Evolutionary conservation across 2,888 invertebrate genomes (phyloP).

Genomic region (Ennomos fuscantarius): DNA sequence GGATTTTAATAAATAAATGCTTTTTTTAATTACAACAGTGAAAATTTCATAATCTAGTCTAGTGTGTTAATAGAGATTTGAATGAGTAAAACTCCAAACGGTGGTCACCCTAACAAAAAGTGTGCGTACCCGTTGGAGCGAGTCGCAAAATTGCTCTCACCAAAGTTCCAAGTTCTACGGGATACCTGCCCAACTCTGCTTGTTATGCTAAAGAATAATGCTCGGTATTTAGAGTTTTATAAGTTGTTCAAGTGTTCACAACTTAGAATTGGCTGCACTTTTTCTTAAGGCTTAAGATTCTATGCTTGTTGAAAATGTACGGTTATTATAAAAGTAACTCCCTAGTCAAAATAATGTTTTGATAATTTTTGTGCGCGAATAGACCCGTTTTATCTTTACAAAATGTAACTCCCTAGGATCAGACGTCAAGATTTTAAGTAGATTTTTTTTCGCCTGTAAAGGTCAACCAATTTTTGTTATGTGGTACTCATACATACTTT

Average conservation of each 20-base stretch:
- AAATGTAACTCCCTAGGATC: too few species aligned
- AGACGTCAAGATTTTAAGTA: too few species aligned
- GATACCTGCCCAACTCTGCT: conserved; percentile 54
- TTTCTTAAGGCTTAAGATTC: conserved; percentile 27
- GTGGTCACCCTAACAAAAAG: conserved; percentile 41
- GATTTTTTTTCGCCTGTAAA: too few species aligned
- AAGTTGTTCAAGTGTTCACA: conserved; percentile 36
- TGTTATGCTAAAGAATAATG: conserved; percentile 56
- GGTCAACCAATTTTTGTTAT: too few species aligned
- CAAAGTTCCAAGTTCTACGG: conserved; percentile 53
- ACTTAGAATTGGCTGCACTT: conserved; percentile 34
- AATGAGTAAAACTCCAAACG: conserved; percentile 50
- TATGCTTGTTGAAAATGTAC: conserved; percentile 21
- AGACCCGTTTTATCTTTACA: too few species aligned
- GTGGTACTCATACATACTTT: too few species aligned
- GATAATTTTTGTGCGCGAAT: too few species aligned
- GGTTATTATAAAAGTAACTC: conserved; percentile 4
- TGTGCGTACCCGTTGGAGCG: conserved; percentile 68
- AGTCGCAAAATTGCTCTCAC: conserved; percentile 67
- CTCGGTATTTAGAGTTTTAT: conserved; percentile 49
- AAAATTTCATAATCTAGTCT: too few species aligned
- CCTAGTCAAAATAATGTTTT: too few species aligned
- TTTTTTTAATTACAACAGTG: too few species aligned
- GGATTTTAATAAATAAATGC: too few species aligned
- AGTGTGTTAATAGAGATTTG: neutral